phyloP scores from a whole-genome alignment of 2,888 invertebrate genomes.

The Lasioglossum zephyrum region DNA sequence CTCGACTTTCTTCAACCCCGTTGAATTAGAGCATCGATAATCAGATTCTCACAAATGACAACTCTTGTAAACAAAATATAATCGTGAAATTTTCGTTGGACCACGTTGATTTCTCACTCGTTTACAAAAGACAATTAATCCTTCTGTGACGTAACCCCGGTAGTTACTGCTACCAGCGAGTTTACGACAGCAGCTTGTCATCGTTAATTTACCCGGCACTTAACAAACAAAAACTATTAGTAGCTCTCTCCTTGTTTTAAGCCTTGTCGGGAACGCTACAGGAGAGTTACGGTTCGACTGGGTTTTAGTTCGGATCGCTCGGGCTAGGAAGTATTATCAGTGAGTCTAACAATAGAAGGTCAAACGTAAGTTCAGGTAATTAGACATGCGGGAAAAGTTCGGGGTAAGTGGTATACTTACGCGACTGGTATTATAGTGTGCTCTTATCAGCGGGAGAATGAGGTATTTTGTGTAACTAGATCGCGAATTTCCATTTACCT shows the following conservation, averaged over 20 bases:
- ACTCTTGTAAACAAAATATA: no score
- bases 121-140: not conserved
- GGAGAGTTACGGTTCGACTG: not conserved
- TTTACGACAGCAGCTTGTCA: not conserved
- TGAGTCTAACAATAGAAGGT: not conserved
- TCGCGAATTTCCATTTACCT: not conserved
- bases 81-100: not conserved
- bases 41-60: not conserved
- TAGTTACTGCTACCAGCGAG: not conserved
- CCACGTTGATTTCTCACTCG: not conserved
- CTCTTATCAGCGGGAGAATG: not conserved
- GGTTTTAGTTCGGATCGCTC: not conserved
- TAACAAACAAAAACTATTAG: not conserved
- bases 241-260: not conserved
- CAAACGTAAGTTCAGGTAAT: slow-evolving; percentile 3
- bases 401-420: not conserved
- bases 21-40: not conserved
- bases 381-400: not conserved
- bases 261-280: not conserved
- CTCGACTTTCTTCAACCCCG: slow-evolving; percentile 3
- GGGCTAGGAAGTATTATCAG: not conserved
- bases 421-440: not conserved
- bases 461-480: not conserved
- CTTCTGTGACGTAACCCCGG: not conserved
- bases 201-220: not conserved